Evolutionary conservation across 1,140 invertebrate genomes (phyloP).

Genomic region (Rhagoletis zephyria): DNA sequence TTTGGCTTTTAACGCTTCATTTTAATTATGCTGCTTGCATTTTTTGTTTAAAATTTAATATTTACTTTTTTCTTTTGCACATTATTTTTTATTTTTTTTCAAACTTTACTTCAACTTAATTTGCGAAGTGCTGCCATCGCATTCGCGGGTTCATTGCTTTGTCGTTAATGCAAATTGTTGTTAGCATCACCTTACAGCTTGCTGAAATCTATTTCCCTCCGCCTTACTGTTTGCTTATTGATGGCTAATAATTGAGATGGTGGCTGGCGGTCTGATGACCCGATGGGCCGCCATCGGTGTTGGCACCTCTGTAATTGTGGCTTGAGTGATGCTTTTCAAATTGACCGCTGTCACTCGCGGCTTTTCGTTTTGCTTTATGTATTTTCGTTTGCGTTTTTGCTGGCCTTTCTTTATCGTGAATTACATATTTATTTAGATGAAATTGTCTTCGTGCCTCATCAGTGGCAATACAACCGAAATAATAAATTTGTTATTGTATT

Average conservation of each 20-base stretch:
- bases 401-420: too few relatives aligned
- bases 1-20: neutral
- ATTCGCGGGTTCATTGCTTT: neutral
- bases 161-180: neutral
- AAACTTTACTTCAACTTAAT: neutral
- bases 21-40: neutral
- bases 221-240: too few relatives aligned
- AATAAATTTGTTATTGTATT: too few relatives aligned
- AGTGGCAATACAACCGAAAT: too few relatives aligned
- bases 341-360: neutral
- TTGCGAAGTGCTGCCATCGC: neutral
- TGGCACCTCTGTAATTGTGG: neutral
- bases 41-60: neutral
- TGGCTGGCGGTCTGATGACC: neutral
- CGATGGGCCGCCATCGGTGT: too few relatives aligned
- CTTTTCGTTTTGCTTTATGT: too few relatives aligned
- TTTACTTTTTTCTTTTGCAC: neutral
- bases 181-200: neutral
- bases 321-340: neutral
- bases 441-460: too few relatives aligned
- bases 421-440: too few relatives aligned
- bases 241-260: neutral
- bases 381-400: too few relatives aligned
- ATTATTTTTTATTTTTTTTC: neutral
- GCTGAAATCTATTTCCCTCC: neutral